Percentiles rank a stretch among this genome's conserved stretches.
phyloP scores from a whole-genome alignment of 2,797 vertebrate genomes.

The Hyperoplus lanceolatus region DNA sequence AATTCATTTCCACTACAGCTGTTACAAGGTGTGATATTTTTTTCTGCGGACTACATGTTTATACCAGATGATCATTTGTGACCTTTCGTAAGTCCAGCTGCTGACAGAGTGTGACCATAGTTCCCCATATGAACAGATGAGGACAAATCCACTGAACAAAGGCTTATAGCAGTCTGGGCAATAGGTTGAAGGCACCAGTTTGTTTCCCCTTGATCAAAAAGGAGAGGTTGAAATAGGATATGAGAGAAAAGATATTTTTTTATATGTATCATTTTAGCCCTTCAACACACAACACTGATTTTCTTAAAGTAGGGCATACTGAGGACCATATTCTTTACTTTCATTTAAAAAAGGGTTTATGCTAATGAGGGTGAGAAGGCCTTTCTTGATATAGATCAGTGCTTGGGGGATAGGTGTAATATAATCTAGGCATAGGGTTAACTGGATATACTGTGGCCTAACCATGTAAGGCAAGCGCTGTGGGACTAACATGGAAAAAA shows the following conservation, averaged over 20 bases:
- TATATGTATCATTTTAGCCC: neutral
- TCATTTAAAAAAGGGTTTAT: constrained; percentile 58
- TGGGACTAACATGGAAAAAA: constrained; percentile 42
- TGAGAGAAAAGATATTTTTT: neutral
- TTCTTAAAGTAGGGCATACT: constrained; percentile 49
- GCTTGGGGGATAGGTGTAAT: constrained; percentile 66
- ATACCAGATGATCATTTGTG: neutral
- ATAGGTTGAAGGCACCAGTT: constrained; percentile 19
- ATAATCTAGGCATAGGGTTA: constrained; percentile 63
- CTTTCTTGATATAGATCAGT: constrained; percentile 66
- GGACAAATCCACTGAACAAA: constrained; percentile 26
- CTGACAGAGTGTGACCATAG: neutral
- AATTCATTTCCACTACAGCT: neutral
- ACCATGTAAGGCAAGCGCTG: constrained; percentile 57
- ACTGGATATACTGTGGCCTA: constrained; percentile 56
- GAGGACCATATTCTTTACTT: constrained; percentile 44
- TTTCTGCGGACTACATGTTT: neutral
- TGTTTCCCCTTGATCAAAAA: constrained; percentile 28
- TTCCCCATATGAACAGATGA: constrained; percentile 3
- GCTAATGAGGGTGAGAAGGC: constrained; percentile 67
- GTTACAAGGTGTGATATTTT: neutral
- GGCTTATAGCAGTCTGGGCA: constrained; percentile 12
- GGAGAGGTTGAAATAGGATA: no score
- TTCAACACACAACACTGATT: constrained; percentile 1
- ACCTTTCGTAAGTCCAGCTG: constrained; percentile 21